Evolutionary conservation across 2,888 invertebrate species (phyloP).

Genomic region (Drosophila helvetica): DNA sequence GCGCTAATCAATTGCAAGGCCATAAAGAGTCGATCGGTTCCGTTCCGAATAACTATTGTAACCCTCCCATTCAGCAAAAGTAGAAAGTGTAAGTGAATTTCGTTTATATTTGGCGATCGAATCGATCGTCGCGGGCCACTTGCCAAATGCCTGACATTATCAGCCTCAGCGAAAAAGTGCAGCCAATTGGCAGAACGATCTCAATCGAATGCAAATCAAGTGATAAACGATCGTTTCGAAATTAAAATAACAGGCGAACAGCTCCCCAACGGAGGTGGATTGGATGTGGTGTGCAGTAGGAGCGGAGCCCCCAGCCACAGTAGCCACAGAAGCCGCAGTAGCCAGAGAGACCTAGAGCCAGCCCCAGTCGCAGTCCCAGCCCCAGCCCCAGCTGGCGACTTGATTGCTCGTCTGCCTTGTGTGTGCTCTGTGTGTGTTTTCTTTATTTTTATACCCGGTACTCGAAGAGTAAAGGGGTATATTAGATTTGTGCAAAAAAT

Average conservation of each 20-base stretch:
- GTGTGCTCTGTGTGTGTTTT: constrained; percentile 46
- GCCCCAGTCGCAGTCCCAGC: not conserved
- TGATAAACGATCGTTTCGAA: constrained; percentile 80
- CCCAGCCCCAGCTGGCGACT: constrained; percentile 45
- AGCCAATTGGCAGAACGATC: constrained; percentile 42
- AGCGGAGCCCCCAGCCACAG: constrained; percentile 29
- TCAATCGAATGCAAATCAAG: constrained; percentile 74
- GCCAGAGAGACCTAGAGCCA: constrained; percentile 40
- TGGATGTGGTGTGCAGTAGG: constrained; percentile 25
- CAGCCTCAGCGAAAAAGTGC: constrained; percentile 46
- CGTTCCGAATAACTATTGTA: constrained; percentile 1
- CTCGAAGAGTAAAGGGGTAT: too few relatives aligned
- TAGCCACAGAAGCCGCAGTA: constrained; percentile 36
- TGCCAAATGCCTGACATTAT: constrained; percentile 70
- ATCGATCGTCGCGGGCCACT: constrained; percentile 12
- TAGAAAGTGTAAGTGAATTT: constrained; percentile 75
- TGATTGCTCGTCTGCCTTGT: constrained; percentile 63
- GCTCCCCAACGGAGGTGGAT: constrained; percentile 59
- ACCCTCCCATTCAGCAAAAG: constrained; percentile 16
- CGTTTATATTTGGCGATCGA: constrained; percentile 3
- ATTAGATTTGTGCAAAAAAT: too few relatives aligned
- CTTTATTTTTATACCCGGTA: too few relatives aligned
- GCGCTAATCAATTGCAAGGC: constrained; percentile 29
- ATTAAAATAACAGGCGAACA: constrained; percentile 81
- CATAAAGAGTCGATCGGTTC: constrained; percentile 25